These are phyloP conservation scores for Heliconius congener DNA, from an alignment of 1,140 invertebrate species.

Conservation along the genomic window DNA sequence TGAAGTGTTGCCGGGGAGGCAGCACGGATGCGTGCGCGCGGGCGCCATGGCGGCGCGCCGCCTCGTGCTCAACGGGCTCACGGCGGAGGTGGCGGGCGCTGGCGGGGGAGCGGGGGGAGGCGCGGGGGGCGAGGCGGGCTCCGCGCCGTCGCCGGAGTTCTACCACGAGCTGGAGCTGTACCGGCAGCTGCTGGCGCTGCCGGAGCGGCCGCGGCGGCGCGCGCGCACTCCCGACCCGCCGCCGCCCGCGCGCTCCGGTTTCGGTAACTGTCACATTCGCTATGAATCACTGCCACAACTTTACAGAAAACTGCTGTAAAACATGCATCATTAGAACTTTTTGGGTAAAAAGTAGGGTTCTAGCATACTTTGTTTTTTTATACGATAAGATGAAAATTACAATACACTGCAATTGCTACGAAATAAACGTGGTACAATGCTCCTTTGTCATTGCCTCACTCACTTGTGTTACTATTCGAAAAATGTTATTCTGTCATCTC, in stretches of 20 bases:
- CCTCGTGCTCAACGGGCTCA: slow-evolving; percentile 69
- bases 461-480: too few relatives aligned
- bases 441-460: too few relatives aligned
- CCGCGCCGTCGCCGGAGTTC: slow-evolving; percentile 63
- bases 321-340: too few relatives aligned
- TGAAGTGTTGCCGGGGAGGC: neutral
- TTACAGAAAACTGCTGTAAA: too few relatives aligned
- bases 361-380: too few relatives aligned
- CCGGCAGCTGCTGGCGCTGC: slow-evolving; percentile 65
- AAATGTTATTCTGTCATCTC: too few relatives aligned
- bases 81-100: slow-evolving; percentile 58
- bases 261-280: neutral
- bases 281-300: too few relatives aligned
- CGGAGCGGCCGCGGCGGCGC: slow-evolving; percentile 44
- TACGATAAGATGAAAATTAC: too few relatives aligned
- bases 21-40: slow-evolving; percentile 37
- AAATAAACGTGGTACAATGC: too few relatives aligned
- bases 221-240: slow-evolving; percentile 56
- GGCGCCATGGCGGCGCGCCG: slow-evolving; percentile 63
- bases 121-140: slow-evolving; percentile 18
- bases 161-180: slow-evolving; percentile 75
- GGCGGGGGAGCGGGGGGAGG: neutral
- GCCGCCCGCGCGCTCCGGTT: slow-evolving; percentile 3
- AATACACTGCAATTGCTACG: too few relatives aligned
- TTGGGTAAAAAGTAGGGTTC: too few relatives aligned